phyloP scores from a whole-genome alignment of 2,888 invertebrate species.

The Lampropteryx suffumata region DNA sequence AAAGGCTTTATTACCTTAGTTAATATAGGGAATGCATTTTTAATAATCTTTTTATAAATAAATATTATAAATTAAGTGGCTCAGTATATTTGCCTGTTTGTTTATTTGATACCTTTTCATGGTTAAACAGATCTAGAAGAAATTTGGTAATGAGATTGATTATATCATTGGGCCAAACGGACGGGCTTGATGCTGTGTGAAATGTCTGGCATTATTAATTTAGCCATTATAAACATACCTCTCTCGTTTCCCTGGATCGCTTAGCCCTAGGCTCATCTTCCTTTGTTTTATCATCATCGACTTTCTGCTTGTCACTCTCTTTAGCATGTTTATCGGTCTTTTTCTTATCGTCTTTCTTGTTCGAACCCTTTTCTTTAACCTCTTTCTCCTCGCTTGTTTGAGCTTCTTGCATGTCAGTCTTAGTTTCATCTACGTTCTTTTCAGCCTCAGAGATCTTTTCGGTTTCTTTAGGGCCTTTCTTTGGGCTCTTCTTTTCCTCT shows the following conservation, averaged over 20 bases:
- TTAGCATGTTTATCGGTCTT: constrained; percentile 9
- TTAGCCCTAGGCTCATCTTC: constrained; percentile 70
- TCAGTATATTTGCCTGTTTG: too few species aligned
- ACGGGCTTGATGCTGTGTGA: too few species aligned
- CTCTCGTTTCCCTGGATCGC: constrained; percentile 57
- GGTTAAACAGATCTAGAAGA: too few species aligned
- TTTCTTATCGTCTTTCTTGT: constrained; percentile 7
- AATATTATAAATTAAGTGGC: too few species aligned
- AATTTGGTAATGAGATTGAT: too few species aligned
- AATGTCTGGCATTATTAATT: too few species aligned
- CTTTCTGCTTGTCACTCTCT: constrained; percentile 35
- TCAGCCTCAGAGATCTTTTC: constrained; percentile 21
- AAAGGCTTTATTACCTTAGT: too few species aligned
- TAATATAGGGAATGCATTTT: too few species aligned
- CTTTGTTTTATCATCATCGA: constrained; percentile 34
- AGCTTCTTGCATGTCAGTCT: neutral
- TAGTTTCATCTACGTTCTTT: constrained; percentile 18
- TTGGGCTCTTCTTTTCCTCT: neutral
- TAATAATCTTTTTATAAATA: too few species aligned
- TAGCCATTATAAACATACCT: constrained; percentile 55
- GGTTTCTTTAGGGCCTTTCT: constrained; percentile 1
- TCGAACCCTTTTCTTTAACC: neutral
- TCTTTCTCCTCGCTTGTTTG: constrained; percentile 3
- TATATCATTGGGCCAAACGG: too few species aligned
- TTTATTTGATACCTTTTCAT: too few species aligned